Conservation (phyloP, 2,797 vertebrate genomes). For the Acridotheres tristis region DNA sequence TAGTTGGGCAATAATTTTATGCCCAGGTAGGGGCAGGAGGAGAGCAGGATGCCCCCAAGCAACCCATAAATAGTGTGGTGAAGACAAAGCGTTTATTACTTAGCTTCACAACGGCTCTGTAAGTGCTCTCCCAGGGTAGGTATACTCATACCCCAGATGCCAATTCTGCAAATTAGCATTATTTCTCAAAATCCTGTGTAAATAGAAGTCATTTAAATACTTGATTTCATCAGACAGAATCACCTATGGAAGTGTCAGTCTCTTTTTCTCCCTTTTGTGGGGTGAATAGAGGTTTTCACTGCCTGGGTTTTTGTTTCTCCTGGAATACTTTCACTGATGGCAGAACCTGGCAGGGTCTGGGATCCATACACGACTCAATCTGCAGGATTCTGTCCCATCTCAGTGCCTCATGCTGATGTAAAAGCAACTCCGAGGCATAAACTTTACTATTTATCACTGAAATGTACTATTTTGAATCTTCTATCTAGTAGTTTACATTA, state of each 20-base stretch:
- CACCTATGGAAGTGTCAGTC: slow-evolving; percentile 28
- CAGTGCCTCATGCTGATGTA: not conserved
- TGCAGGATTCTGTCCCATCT: not conserved
- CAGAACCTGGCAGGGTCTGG: not conserved
- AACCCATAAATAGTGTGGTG: slow-evolving; percentile 81
- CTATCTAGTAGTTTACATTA: not conserved
- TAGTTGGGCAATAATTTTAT: slow-evolving; percentile 68
- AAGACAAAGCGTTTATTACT: slow-evolving; percentile 82
- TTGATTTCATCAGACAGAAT: slow-evolving; percentile 56
- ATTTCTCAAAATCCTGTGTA: slow-evolving; percentile 72
- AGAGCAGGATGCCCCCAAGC: slow-evolving; percentile 78
- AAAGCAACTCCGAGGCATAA: not conserved
- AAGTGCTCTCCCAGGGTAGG: slow-evolving; percentile 73
- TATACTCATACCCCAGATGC: slow-evolving; percentile 61
- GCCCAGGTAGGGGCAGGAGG: slow-evolving; percentile 74
- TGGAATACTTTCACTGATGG: not conserved
- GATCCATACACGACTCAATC: not conserved
- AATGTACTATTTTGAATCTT: not conserved
- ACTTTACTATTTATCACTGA: not conserved
- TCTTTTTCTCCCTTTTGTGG: slow-evolving; percentile 42
- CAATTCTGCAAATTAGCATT: slow-evolving; percentile 71
- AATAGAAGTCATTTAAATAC: slow-evolving; percentile 67
- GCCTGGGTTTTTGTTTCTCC: slow-evolving; percentile 54
- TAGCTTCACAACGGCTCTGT: slow-evolving; percentile 71
- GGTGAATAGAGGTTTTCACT: slow-evolving; percentile 54